Percentiles rank a stretch among this genome's conserved stretches.
These are phyloP conservation scores for Ormyrus labotus DNA, from an alignment of 2,888 invertebrate species.

Conservation along the genomic window DNA sequence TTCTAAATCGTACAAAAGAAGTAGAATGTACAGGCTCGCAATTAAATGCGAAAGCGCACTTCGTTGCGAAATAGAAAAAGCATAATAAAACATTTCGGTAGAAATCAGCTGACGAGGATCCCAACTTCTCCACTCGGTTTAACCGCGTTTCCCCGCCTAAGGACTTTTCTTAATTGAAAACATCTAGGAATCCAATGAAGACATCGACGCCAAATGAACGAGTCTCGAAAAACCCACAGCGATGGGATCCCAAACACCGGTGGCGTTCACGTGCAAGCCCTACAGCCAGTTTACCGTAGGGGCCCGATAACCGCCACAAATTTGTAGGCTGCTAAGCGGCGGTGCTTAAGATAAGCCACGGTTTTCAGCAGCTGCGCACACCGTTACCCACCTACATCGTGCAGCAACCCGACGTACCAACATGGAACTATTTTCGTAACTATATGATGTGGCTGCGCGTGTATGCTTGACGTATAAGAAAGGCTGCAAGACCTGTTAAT, in stretches of 20 bases:
- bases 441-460: not conserved
- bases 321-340: not conserved
- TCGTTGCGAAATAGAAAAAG: too few species aligned
- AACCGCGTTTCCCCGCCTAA: too few species aligned
- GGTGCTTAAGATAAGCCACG: constrained; percentile 26
- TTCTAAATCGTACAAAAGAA: too few species aligned
- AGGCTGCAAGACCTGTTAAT: not conserved
- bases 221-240: not conserved
- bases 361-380: constrained; percentile 15
- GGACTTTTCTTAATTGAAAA: too few species aligned
- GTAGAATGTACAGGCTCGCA: too few species aligned
- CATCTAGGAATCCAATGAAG: too few species aligned
- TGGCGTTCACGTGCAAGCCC: not conserved
- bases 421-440: constrained; percentile 18
- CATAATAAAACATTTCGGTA: too few species aligned
- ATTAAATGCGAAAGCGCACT: too few species aligned
- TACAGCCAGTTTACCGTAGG: constrained; percentile 10
- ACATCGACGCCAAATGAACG: not conserved
- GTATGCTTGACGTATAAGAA: not conserved
- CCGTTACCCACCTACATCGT: constrained; percentile 13
- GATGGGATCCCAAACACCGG: constrained; percentile 20
- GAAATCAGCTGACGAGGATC: too few species aligned
- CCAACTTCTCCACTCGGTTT: too few species aligned
- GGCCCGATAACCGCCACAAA: not conserved
- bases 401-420: not conserved